Evolutionary conservation across 2,113 vertebrate genomes (phyloP).

Genomic region (Onychostruthus taczanowskii): DNA sequence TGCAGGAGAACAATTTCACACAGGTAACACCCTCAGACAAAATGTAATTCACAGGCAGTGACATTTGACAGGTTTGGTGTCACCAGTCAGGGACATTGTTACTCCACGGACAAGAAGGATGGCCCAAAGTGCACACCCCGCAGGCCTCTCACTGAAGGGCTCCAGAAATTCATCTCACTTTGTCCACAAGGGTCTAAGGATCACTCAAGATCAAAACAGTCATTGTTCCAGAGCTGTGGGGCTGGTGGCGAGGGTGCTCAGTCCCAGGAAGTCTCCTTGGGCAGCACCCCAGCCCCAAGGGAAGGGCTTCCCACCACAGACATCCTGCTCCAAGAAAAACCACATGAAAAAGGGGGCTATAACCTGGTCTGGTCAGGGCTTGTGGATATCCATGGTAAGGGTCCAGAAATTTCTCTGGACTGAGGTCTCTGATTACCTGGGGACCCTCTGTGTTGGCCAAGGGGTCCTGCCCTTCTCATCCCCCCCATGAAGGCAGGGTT

Average conservation of each 20-base stretch:
- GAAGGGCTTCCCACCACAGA: not conserved
- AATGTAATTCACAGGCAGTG: not conserved
- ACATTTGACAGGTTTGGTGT: not conserved
- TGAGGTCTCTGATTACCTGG: not conserved
- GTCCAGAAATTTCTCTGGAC: not conserved
- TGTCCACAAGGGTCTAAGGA: not conserved
- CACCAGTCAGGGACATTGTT: not conserved
- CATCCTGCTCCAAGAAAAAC: not conserved
- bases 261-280: not conserved
- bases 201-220: not conserved
- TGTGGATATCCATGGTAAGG: too few relatives aligned
- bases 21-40: not conserved
- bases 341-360: not conserved
- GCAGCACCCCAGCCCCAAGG: not conserved
- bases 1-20: not conserved
- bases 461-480: not conserved
- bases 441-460: not conserved
- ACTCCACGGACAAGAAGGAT: accelerated
- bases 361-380: not conserved
- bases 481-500: accelerated
- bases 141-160: not conserved
- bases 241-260: not conserved
- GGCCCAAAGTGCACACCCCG: accelerated
- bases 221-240: not conserved
- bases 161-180: not conserved